These are phyloP conservation scores for Cetonia aurata DNA, from an alignment of 2,888 invertebrate species.

Conservation along the genomic window DNA sequence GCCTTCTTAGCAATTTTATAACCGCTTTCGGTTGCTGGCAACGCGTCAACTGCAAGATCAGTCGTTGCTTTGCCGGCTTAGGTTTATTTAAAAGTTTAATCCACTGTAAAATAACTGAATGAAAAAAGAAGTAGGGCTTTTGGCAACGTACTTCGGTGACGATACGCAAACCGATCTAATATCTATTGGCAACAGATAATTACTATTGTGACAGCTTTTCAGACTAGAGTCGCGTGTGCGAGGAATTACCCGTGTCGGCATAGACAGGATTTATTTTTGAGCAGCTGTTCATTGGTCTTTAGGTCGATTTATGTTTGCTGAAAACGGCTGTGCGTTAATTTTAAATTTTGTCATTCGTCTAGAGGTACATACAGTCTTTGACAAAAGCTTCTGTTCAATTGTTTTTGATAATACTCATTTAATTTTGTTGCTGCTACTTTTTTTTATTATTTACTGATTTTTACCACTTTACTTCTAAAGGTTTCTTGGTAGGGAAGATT, in stretches of 20 bases:
- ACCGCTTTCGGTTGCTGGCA: constrained; percentile 61
- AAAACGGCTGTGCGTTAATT: too few relatives aligned
- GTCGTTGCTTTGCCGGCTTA: constrained; percentile 42
- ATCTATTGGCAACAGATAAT: constrained; percentile 44
- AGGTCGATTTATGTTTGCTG: constrained; percentile 11
- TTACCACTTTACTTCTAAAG: too few relatives aligned
- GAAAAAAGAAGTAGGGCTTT: constrained; percentile 29
- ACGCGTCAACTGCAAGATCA: constrained; percentile 53
- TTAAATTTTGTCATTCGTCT: not conserved
- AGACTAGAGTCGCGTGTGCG: not conserved
- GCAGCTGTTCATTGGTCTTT: constrained; percentile 12
- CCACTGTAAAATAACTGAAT: constrained; percentile 59
- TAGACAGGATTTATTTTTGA: constrained; percentile 5
- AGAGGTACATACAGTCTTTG: not conserved
- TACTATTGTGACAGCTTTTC: constrained; percentile 23
- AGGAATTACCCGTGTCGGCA: constrained; percentile 20
- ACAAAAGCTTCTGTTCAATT: not conserved
- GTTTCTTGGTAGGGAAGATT: too few relatives aligned
- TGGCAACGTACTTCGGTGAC: constrained; percentile 14
- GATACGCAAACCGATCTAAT: constrained; percentile 23
- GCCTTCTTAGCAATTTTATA: constrained; percentile 58
- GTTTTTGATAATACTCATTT: not conserved
- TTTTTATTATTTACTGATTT: not conserved
- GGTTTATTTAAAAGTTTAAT: constrained; percentile 59
- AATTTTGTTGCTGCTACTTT: too few relatives aligned